Evolutionary conservation across 2,888 invertebrate genomes (phyloP).

Genomic region (Cerastoderma edule): DNA sequence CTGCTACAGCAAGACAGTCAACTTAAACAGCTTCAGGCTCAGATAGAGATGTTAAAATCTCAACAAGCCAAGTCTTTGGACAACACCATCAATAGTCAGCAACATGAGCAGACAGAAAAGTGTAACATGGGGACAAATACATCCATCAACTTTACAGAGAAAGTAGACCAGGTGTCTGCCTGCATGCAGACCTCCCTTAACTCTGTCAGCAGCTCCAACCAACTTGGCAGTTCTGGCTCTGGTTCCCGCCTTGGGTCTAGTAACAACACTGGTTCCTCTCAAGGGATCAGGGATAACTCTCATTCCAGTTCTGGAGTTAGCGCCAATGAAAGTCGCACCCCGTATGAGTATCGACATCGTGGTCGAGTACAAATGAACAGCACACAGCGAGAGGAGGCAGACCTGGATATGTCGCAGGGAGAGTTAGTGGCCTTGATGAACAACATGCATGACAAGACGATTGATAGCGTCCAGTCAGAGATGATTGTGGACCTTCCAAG

Average conservation of each 20-base stretch:
- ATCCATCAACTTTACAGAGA: slow-evolving; percentile 32
- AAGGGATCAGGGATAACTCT: slow-evolving; percentile 37
- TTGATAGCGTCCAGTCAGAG: slow-evolving; percentile 78
- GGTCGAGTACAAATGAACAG: slow-evolving; percentile 70
- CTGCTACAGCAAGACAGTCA: slow-evolving; percentile 79
- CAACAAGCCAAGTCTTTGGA: slow-evolving; percentile 63
- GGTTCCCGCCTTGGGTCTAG: background rate
- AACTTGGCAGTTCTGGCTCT: background rate
- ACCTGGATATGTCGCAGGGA: slow-evolving; percentile 65
- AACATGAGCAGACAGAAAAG: slow-evolving; percentile 26
- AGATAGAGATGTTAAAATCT: slow-evolving; percentile 75
- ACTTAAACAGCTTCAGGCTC: slow-evolving; percentile 78
- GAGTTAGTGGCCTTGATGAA: slow-evolving; percentile 70
- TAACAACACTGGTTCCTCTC: background rate
- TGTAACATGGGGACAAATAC: slow-evolving; percentile 54
- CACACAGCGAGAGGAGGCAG: slow-evolving; percentile 68
- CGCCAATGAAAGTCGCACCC: slow-evolving; percentile 61
- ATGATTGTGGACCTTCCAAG: slow-evolving; percentile 81
- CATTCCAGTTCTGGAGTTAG: slow-evolving; percentile 57
- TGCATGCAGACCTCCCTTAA: slow-evolving; percentile 49
- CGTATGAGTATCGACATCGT: slow-evolving; percentile 69
- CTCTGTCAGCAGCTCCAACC: slow-evolving; percentile 7
- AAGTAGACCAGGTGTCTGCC: slow-evolving; percentile 57
- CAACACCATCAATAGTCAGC: slow-evolving; percentile 36
- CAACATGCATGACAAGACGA: slow-evolving; percentile 74